Evolutionary conservation across 2,113 vertebrate species (phyloP), one percentile per base, ranked within the genome.

Genomic region (Perccottus glenii): DNA sequence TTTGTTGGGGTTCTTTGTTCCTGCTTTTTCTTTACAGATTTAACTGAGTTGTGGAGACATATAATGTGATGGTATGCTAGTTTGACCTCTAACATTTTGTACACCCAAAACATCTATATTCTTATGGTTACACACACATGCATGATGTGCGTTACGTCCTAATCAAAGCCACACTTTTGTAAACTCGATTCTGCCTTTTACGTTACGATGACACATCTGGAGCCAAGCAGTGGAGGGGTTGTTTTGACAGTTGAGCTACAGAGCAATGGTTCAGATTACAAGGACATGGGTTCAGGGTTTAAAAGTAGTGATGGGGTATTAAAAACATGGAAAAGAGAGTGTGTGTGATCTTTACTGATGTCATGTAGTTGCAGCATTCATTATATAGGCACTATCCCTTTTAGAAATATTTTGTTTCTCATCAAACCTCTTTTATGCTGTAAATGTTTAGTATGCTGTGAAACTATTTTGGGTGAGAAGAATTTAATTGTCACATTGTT

Each of bases 1-100:
- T 84, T 82, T 90, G 88, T 91, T 80, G 68, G 83, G 84, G 80
- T 82, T 95, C 92, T 94, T 94, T 94, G 89, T 94, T 93, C 93
- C 93, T 87, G 76, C 48, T 93, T 82, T 79, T 85, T 86, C 78
- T 27, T 92, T 90, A 85, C 87, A 94, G 68, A 75, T 90, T 85
- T 90, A 79, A 43, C 81, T 60, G 67, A 59, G 64, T 73, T 78
- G 67, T 42, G 77, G 57, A 73, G 35, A 44, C 70, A 44, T 71
- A 82, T 75, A 79, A 82, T 83, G 62, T n/a, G n/a, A 81, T 88
- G 67, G 2, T 88, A 60, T 74, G 90, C 91, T 92, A 91, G 81
- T 64, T 16, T 85, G 89, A 91, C 86, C 91, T 89, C 81, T 83
- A 81, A 89, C 78, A 85, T 74, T 70, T n/a, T 73, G 33, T 44